Evolutionary conservation across 2,888 invertebrate genomes (phyloP).

Genomic region (Sclerodermus sp.): DNA sequence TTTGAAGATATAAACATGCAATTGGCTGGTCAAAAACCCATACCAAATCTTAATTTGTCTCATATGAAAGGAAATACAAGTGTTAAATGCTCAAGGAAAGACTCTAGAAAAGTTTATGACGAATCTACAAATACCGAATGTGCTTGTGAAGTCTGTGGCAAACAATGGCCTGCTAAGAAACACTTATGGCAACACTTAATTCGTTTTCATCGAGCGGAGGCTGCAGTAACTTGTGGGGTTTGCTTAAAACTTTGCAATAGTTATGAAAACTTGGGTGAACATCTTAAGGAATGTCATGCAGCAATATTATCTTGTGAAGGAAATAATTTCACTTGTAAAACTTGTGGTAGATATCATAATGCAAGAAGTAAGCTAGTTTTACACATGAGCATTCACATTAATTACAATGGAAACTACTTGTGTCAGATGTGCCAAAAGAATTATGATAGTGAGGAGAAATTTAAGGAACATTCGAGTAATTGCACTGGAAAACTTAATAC

Average conservation of each 20-base stretch:
- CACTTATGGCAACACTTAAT: conserved; percentile 66
- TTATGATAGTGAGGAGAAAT: conserved; percentile 42
- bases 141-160: conserved; percentile 63
- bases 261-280: conserved; percentile 60
- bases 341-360: conserved; percentile 63
- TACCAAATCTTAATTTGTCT: conserved; percentile 50
- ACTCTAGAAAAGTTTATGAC: conserved; percentile 61
- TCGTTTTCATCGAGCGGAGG: conserved; percentile 62
- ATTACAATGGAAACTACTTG: conserved; percentile 49
- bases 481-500: conserved; percentile 35
- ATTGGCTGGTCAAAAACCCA: conserved; percentile 50
- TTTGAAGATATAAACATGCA: conserved; percentile 56
- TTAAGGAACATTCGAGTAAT: conserved; percentile 38
- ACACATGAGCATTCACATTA: conserved; percentile 64
- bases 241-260: conserved; percentile 62
- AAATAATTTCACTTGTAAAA: conserved; percentile 63
- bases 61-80: conserved; percentile 30
- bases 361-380: conserved; percentile 62
- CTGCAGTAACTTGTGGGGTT: conserved; percentile 65
- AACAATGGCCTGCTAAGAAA: conserved; percentile 65
- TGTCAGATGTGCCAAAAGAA: conserved; percentile 47
- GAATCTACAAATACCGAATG: conserved; percentile 57
- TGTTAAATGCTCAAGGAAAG: conserved; percentile 50
- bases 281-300: conserved; percentile 59
- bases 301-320: conserved; percentile 60